Evolutionary conservation across 2,113 vertebrate species (phyloP).

Genomic region (Dipodomys spectabilis): DNA sequence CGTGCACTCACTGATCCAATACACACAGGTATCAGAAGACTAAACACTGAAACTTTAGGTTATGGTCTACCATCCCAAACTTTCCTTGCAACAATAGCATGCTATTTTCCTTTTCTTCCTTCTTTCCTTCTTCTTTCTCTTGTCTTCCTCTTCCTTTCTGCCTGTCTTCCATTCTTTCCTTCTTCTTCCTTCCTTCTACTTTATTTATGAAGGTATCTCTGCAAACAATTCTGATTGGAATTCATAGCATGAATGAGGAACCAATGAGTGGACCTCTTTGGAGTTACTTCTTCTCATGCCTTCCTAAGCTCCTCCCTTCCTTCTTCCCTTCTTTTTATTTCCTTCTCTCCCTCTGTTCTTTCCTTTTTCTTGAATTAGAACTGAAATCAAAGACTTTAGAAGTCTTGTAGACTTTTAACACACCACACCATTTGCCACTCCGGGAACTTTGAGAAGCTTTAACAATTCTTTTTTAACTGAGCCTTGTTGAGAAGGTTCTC

Average conservation of each 20-base stretch:
- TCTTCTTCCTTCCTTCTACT: background rate
- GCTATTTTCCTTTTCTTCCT: background rate
- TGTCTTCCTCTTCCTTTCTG: background rate
- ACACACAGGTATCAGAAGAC: background rate
- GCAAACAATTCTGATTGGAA: background rate
- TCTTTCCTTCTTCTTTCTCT: too few relatives aligned
- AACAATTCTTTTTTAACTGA: slow-evolving; percentile 81
- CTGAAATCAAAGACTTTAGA: slow-evolving; percentile 67
- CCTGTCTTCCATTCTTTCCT: too few relatives aligned
- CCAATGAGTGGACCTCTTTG: too few relatives aligned
- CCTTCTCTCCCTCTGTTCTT: background rate
- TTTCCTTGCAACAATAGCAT: background rate
- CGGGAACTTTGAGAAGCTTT: slow-evolving; percentile 80
- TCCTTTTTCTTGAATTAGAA: slow-evolving; percentile 53
- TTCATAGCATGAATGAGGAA: background rate
- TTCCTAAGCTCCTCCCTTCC: background rate
- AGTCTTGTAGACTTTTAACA: slow-evolving; percentile 68
- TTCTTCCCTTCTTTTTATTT: background rate
- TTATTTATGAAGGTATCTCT: background rate
- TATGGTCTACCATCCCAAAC: background rate
- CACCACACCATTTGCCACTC: slow-evolving; percentile 73
- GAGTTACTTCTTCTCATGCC: background rate
- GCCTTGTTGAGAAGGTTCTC: slow-evolving; percentile 81
- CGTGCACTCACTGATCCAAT: background rate
- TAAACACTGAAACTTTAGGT: background rate